Evolutionary conservation across 2,797 vertebrate genomes (phyloP), one percentile per base, ranked within the genome.

Genomic region (Poeciliopsis presidionis): DNA sequence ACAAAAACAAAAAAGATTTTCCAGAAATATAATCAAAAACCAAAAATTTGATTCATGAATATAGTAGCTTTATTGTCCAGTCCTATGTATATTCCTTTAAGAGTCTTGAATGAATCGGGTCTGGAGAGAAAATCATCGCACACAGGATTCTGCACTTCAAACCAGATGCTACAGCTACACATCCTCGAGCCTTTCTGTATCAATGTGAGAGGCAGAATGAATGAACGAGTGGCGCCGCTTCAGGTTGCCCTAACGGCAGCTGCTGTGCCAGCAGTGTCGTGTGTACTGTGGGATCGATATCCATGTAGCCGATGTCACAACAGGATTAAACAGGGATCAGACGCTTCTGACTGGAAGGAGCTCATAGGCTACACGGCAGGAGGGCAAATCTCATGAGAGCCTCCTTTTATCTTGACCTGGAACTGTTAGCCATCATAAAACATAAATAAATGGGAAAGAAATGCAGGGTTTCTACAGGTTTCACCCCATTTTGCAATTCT

Each of bases 241-340:
- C 67, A 30, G 25, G 67, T 28, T n/a, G 41, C 41, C 7, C 39
- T n/a, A 16, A 70, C 7, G 13, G 25, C 67, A 45, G 25, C 67
- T 43, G 22, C 39, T 41, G 63, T 39, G 36, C 18, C 33, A 1
- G 18, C 22, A 12, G 53, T 65, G 63, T 65, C 57, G 57, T 69
- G 18, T 30, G 49, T 88, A 57, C 53, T 5, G 51, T 30, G 7
- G 79, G 89, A 93, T 95, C 93, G 88, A 94, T 92, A 93, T 80
- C 90, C 87, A 84, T 86, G 91, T 87, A 84, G 77, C 83, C 76
- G 77, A 79, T 88, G 88, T 92, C 76, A 91, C 89, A 90, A 87
- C 77, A 18, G 91, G 92, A 95, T 94, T 94, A 95, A 28, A 78
- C 75, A 55, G 67, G 87, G 90, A 93, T 94, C 87, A 94, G 88